Conservation (phyloP, 1,140 invertebrate genomes). For the Lucilia sericata region DNA sequence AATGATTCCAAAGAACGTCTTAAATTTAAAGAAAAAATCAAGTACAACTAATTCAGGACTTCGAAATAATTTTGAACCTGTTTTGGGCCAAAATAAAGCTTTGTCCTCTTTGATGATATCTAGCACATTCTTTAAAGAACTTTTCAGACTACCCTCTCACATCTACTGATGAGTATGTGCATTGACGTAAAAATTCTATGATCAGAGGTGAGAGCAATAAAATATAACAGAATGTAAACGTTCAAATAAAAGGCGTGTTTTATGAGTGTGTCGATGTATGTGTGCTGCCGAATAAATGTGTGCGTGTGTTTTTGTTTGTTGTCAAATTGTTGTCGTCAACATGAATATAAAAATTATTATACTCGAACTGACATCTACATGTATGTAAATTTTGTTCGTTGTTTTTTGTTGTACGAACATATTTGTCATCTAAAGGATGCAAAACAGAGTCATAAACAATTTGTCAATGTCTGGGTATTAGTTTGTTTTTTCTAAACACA, state of each 20-base stretch:
- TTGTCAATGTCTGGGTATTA: not conserved
- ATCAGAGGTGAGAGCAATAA: constrained; percentile 19
- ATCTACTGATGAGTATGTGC: not conserved
- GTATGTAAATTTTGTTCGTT: not conserved
- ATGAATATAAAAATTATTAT: constrained; percentile 21
- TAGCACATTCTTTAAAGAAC: not conserved
- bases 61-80: no score
- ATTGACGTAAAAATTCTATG: not conserved
- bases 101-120: no score
- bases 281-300: no score
- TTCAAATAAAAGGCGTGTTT: not conserved
- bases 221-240: not conserved
- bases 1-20: no score
- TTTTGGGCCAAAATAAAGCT: no score
- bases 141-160: not conserved
- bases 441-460: constrained; percentile 14
- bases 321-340: constrained; percentile 23
- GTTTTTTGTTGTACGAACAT: not conserved
- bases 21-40: no score
- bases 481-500: not conserved
- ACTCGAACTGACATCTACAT: not conserved
- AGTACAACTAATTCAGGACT: no score
- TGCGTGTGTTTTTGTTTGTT: not conserved
- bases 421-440: constrained; percentile 13
- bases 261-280: not conserved